Base-by-base conservation (phyloP, 2,113 vertebrate species). In the Solenodon paradoxus region DNA sequence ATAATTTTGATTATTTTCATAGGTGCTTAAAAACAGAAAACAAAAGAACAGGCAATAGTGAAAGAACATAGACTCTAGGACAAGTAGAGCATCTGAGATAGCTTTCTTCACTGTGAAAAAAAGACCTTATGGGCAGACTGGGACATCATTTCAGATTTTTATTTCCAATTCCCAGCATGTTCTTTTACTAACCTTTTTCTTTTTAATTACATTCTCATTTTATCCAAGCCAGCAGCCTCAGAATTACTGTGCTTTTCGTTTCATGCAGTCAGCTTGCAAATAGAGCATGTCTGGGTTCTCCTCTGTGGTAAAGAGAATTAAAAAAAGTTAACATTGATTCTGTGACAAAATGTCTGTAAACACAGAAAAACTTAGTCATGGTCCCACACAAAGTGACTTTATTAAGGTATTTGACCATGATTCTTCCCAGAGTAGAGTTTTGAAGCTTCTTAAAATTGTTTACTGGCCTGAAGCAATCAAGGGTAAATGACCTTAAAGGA, bases 161-260 rank as follows among this genome's bases (percentile, higher is more conserved):
- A 84, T 59, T 84, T 96, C 97, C 89, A 57, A 49, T 89, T 68
- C 90, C 78, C 45, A 53, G 79, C 95, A 80, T 93, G 93, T 64
- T 59, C 40, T 68, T 95, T 92, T 66, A 55, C 72, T 96, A 94
- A 94, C 88, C 90, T 80, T 94, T 97, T 93, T 77, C 88, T 40
- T 49, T 64, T 93, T 90, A 88, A 87, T 86, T 84, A 26, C 20
- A 69, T 64, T 82, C 83, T 61, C 91, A 77, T 95, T 71, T 90
- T 92, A 64, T 68, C 92, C 55, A 78, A 69, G 51, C 75, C 38
- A 45, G 26, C 68, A 83, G 86, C 68, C 92, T 92, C 72, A 51
- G 64, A 86, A 93, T 66, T 40, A 69, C 75, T 51, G 49, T 77
- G 72, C 64, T 72, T 86, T 91, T 19, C 0, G 19, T 91, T 93